Percentiles rank a stretch among this genome's conserved stretches.
Evolutionary conservation across 2,113 vertebrate genomes (phyloP).

Genomic region (Labeo catla): DNA sequence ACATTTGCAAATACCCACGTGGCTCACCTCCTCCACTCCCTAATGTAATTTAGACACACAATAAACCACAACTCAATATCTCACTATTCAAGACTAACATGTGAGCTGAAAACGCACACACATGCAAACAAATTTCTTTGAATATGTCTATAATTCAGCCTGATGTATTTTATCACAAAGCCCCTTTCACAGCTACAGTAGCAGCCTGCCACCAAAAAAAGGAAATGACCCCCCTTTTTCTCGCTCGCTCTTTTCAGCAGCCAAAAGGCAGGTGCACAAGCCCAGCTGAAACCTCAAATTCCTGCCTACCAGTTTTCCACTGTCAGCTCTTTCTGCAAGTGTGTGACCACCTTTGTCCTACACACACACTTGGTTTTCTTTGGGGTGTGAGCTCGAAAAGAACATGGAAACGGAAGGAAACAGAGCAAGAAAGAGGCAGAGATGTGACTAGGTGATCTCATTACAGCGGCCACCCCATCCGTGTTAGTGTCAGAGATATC

Average conservation of each 20-base stretch:
- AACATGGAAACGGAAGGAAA: conserved; percentile 8
- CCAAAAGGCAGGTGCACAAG: conserved; percentile 62
- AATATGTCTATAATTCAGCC: background rate
- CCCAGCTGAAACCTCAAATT: conserved; percentile 51
- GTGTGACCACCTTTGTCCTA: conserved; percentile 17
- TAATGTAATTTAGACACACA: conserved; percentile 8
- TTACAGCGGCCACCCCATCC: background rate
- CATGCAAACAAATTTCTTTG: conserved; percentile 11
- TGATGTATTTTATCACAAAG: conserved; percentile 55
- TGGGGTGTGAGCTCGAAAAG: background rate
- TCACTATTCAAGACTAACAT: background rate
- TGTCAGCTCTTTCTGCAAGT: conserved; percentile 58
- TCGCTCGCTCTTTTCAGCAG: conserved; percentile 8
- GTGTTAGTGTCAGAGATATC: conserved; percentile 7
- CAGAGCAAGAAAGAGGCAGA: conserved; percentile 3
- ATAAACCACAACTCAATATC: background rate
- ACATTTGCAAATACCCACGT: background rate
- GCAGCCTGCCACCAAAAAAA: conserved; percentile 48
- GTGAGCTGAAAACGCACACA: background rate
- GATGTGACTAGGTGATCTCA: conserved; percentile 24
- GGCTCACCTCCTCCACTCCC: background rate
- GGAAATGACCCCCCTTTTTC: conserved; percentile 58
- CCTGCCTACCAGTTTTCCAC: conserved; percentile 53
- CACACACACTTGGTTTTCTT: conserved; percentile 26
- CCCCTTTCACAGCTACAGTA: conserved; percentile 54